Evolutionary conservation across 2,113 vertebrate genomes (phyloP), one percentile per base, ranked within the genome.

Genomic region (Calidris pygmaea): DNA sequence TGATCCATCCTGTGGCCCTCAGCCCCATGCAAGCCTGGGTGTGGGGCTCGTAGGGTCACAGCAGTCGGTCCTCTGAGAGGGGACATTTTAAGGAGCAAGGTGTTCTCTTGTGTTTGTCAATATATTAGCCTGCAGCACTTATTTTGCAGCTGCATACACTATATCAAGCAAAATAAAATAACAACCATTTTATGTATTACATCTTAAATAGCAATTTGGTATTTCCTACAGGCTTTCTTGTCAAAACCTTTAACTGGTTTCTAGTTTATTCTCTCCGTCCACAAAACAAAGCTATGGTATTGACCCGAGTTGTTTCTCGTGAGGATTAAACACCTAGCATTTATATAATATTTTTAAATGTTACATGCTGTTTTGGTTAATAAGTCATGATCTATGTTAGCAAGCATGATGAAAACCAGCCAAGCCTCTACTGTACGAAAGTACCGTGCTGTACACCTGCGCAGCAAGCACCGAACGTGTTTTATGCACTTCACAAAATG

Each of bases 341-440:
- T 91, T 87, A 70, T 41, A 47, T 20, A 37, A n/a, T 65, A 70
- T 76, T 95, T 94, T 85, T 59, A 82, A 92, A 89, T 67, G 37
- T 23, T 85, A 35, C 87, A 87, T 87, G 63, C 55, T 82, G 48
- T 70, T 95, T 85, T 47, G 48, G 67, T 94, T 96, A 95, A 59
- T 89, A 96, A 93, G 79, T 75, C 47, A 63, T 59, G 66, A 83
- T 87, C 58, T 83, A 2, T 77, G 23, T 87, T 79, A 89, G 50
- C 0, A 17, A 21, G 72, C 52, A 85, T 74, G 89, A 79, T 6
- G 35, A 91, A 85, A 95, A 87, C 18, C 90, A 93, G 77, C 34
- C 63, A 76, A 79, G 29, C 20, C 41, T 87, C 32, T 87, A 24
- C 39, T 34, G n/a, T 47, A 48, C 53, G 30, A 20, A 32, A 48